These are phyloP conservation scores for Neogobius melanostomus DNA, from an alignment of 2,113 vertebrate genomes.

Conservation along the genomic window DNA sequence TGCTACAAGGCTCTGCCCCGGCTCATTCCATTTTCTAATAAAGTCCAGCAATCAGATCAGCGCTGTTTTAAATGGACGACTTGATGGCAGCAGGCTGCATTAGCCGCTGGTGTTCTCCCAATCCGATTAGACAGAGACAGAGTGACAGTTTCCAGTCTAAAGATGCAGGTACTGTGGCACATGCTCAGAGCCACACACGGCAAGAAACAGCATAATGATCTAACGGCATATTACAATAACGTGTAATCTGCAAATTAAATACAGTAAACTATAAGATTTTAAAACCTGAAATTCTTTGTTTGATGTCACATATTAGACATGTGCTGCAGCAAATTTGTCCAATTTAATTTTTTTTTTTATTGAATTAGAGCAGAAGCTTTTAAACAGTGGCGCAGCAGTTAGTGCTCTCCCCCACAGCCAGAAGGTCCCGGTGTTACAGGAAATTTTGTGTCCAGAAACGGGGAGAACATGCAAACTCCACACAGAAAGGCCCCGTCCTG, in stretches of 20 bases:
- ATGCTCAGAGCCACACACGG: conserved; percentile 65
- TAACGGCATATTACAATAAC: neutral
- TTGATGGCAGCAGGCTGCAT: conserved; percentile 81
- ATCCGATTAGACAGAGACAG: conserved; percentile 86
- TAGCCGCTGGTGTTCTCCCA: conserved; percentile 81
- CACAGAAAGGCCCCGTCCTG: too few relatives aligned
- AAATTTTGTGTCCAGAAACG: too few relatives aligned
- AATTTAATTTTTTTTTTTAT: too few relatives aligned
- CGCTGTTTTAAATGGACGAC: conserved; percentile 80
- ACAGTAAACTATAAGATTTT: neutral
- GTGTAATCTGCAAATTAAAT: neutral
- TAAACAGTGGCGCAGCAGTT: too few relatives aligned
- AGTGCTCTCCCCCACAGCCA: too few relatives aligned
- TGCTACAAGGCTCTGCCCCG: conserved; percentile 42
- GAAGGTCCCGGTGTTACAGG: too few relatives aligned
- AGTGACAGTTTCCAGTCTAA: conserved; percentile 85
- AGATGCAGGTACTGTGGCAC: conserved; percentile 81
- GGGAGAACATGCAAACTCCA: too few relatives aligned
- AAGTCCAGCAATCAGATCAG: conserved; percentile 83
- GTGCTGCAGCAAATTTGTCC: too few relatives aligned
- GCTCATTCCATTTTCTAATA: conserved; percentile 81
- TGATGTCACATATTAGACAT: neutral
- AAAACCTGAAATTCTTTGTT: neutral
- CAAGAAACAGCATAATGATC: neutral
- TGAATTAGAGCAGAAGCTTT: too few relatives aligned